Conservation (phyloP, 53 echinoderm and acorn worm genomes). For the Holothuria scabra region DNA sequence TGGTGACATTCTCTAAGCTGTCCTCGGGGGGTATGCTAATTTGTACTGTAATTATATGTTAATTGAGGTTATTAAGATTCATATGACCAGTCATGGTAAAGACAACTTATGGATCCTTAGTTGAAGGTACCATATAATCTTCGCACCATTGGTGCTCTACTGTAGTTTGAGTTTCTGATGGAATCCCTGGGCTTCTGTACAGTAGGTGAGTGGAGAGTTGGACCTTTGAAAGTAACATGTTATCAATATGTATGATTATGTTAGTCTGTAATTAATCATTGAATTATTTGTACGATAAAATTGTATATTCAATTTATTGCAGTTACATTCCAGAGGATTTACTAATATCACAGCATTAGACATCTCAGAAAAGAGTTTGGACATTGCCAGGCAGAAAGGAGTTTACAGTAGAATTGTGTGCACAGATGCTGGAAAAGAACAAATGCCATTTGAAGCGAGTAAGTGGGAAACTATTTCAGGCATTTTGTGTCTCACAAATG, state of each 20-base stretch:
- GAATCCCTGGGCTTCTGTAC: too few relatives aligned
- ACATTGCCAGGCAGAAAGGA: constrained; percentile 18
- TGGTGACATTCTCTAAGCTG: too few relatives aligned
- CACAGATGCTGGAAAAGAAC: not conserved
- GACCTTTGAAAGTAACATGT: not conserved
- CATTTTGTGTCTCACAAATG: too few relatives aligned
- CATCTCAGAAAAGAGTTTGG: constrained; percentile 33
- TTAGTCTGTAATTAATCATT: not conserved
- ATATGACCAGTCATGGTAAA: too few relatives aligned
- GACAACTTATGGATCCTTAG: too few relatives aligned
- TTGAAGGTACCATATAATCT: too few relatives aligned
- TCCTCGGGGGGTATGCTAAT: too few relatives aligned
- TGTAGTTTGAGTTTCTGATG: too few relatives aligned
- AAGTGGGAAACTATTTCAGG: not conserved
- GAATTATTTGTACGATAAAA: not conserved
- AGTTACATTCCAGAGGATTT: constrained; percentile 8
- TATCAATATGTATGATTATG: not conserved
- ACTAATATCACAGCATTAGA: constrained; percentile 17
- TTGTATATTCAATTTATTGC: not conserved
- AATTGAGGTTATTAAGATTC: too few relatives aligned
- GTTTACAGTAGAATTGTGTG: constrained; percentile 14
- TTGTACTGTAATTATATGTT: too few relatives aligned
- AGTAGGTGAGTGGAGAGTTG: too few relatives aligned
- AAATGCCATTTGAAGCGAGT: constrained; percentile 37
- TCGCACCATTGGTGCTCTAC: too few relatives aligned